Evolutionary conservation across 2,888 invertebrate genomes (phyloP).

Genomic region (Stegana nigrithorax): DNA sequence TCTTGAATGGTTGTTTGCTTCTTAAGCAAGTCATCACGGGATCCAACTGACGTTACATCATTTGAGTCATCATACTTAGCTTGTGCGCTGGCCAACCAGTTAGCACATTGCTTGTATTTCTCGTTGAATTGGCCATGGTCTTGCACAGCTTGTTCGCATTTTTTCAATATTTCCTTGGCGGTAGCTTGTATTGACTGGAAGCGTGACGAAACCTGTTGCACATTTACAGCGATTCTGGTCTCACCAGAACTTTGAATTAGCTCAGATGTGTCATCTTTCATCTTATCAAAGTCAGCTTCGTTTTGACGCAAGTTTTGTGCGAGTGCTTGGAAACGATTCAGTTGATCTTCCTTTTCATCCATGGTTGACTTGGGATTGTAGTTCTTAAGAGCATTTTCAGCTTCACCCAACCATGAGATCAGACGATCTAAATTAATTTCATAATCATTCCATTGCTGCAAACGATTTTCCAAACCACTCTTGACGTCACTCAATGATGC

Average conservation of each 20-base stretch:
- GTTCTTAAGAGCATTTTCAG: slow-evolving; percentile 87
- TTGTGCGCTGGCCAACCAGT: slow-evolving; percentile 83
- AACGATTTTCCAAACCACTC: slow-evolving; percentile 83
- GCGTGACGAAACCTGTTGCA: slow-evolving; percentile 89
- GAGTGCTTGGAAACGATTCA: slow-evolving; percentile 89
- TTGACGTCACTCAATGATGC: slow-evolving; percentile 82
- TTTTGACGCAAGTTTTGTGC: slow-evolving; percentile 83
- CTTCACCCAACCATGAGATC: slow-evolving; percentile 85
- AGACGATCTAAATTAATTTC: slow-evolving; percentile 86
- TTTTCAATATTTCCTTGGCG: slow-evolving; percentile 89
- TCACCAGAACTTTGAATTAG: slow-evolving; percentile 87
- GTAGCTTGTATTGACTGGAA: slow-evolving; percentile 91
- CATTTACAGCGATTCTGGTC: slow-evolving; percentile 85
- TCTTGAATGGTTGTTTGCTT: slow-evolving; percentile 80
- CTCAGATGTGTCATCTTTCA: slow-evolving; percentile 87
- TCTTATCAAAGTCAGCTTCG: slow-evolving; percentile 87
- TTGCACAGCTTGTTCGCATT: slow-evolving; percentile 87
- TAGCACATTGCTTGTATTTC: slow-evolving; percentile 85
- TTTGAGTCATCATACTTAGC: slow-evolving; percentile 77
- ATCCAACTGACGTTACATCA: slow-evolving; percentile 74
- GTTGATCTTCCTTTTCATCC: slow-evolving; percentile 90
- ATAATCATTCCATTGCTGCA: slow-evolving; percentile 92
- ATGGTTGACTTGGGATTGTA: slow-evolving; percentile 85
- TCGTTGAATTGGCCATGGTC: slow-evolving; percentile 85
- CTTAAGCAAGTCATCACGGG: slow-evolving; percentile 77